A percentile compares a stretch with the other conserved stretches of the same genome.
These are phyloP conservation scores for Tetramorium simillimum DNA, from an alignment of 1,140 invertebrate genomes.

Conservation along the genomic window DNA sequence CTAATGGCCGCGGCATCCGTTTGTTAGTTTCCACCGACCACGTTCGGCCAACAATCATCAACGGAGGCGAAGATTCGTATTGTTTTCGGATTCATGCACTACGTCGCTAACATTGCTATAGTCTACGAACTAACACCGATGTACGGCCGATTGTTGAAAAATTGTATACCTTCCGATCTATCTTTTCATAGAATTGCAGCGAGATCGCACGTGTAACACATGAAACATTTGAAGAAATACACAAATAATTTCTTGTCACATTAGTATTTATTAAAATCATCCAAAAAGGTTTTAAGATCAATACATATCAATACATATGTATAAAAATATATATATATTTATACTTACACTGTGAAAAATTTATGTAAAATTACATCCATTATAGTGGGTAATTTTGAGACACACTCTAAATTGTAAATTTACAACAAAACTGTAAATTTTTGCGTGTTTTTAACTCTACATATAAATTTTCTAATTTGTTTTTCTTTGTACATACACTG, in stretches of 20 bases:
- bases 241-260: background rate
- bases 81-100: conserved; percentile 14
- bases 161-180: background rate
- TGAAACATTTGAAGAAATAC: background rate
- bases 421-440: too few species aligned
- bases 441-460: too few species aligned
- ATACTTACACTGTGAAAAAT: too few species aligned
- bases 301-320: background rate
- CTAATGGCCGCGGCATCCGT: conserved; percentile 62
- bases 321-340: background rate
- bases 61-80: conserved; percentile 24
- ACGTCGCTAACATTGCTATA: background rate
- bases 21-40: conserved; percentile 30
- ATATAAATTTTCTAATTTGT: too few species aligned
- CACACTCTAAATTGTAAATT: too few species aligned
- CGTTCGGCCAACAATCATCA: conserved; percentile 37
- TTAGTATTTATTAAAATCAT: conserved; percentile 18
- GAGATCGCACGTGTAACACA: background rate
- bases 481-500: too few species aligned
- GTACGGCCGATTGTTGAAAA: background rate
- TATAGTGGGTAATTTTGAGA: too few species aligned
- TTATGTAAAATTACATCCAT: too few species aligned
- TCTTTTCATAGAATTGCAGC: background rate
- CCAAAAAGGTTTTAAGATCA: background rate
- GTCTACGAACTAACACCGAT: background rate